Evolutionary conservation across 2,113 vertebrate genomes (phyloP).

Genomic region (Rhinichthys klamathensis): DNA sequence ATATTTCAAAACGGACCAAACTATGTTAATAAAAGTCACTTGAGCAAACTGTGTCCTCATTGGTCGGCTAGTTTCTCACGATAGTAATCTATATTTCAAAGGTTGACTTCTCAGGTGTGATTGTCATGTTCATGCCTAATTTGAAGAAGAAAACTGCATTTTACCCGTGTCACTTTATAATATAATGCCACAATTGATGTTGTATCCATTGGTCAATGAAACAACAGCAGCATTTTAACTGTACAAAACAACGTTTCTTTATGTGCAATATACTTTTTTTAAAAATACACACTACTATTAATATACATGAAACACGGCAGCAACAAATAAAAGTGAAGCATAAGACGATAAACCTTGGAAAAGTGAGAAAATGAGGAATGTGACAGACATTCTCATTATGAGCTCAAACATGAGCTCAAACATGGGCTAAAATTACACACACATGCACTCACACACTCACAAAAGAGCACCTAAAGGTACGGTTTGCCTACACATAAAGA

Average conservation of each 20-base stretch:
- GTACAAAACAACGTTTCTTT: background rate
- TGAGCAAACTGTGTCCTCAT: background rate
- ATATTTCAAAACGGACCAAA: background rate
- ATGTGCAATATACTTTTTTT: background rate
- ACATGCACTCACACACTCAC: background rate
- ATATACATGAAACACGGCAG: background rate
- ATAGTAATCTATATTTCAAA: background rate
- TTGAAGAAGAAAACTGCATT: background rate
- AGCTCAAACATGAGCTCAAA: background rate
- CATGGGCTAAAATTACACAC: background rate
- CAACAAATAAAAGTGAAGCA: background rate
- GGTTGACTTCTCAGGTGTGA: background rate
- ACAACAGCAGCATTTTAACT: background rate
- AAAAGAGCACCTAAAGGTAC: background rate
- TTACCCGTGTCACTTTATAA: too few species aligned
- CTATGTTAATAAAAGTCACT: background rate
- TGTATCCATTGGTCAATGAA: background rate
- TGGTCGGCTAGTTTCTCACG: background rate
- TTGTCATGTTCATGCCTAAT: background rate
- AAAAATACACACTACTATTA: background rate
- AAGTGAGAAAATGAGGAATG: background rate
- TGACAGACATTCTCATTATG: background rate
- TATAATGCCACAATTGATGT: background rate
- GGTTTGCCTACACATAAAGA: background rate
- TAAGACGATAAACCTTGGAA: background rate